A percentile compares a stretch with the other conserved stretches of the same genome.
Conservation (phyloP, 1,140 invertebrate genomes). For the Nymphalis io region DNA sequence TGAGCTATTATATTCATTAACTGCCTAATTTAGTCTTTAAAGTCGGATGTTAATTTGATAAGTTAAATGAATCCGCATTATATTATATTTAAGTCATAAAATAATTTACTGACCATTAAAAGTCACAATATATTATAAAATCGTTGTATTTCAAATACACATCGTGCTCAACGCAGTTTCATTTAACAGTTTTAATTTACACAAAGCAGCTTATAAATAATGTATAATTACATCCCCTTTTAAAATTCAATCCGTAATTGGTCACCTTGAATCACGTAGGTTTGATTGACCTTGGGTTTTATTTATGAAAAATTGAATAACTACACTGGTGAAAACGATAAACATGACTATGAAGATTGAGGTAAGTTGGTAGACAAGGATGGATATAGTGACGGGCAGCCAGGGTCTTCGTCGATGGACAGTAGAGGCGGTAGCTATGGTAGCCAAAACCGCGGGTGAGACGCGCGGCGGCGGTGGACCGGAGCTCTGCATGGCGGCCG, state of each 20-base stretch:
- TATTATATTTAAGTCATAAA: background rate
- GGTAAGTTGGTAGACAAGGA: conserved; percentile 26
- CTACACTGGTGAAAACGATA: conserved; percentile 26
- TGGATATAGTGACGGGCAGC: conserved; percentile 21
- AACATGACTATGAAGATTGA: conserved; percentile 29
- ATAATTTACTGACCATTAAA: conserved; percentile 7
- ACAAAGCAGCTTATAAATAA: conserved; percentile 27
- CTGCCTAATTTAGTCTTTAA: conserved; percentile 9
- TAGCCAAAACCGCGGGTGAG: conserved; percentile 51
- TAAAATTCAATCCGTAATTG: conserved; percentile 24
- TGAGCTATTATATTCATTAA: conserved; percentile 19
- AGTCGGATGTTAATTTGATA: background rate
- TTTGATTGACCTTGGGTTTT: conserved; percentile 18
- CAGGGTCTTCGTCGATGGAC: conserved; percentile 40
- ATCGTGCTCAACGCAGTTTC: conserved; percentile 8
- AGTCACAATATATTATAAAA: conserved; percentile 9
- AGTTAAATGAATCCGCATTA: background rate
- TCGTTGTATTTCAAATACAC: conserved; percentile 60
- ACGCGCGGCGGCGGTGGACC: conserved; percentile 75
- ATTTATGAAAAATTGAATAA: conserved; percentile 29
- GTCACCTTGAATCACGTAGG: conserved; percentile 34
- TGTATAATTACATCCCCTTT: conserved; percentile 12
- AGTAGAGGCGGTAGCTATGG: conserved; percentile 47
- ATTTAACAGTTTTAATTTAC: conserved; percentile 13
- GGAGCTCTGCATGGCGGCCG: conserved; percentile 88